phyloP scores from a whole-genome alignment of 2,797 vertebrate species.

The Pangasius macronema region DNA sequence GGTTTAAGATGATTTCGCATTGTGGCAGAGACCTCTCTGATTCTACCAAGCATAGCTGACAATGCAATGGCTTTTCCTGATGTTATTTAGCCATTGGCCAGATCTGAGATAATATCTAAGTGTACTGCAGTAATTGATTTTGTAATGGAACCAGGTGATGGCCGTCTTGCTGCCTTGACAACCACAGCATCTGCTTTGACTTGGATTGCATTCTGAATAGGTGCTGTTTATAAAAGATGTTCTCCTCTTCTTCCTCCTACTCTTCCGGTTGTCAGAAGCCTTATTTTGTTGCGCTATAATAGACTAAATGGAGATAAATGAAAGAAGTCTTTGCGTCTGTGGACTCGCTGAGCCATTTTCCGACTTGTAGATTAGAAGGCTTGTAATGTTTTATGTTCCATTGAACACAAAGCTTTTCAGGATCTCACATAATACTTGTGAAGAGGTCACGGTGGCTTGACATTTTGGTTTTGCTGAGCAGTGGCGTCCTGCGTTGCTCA shows the following conservation, averaged over 20 bases:
- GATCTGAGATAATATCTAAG: constrained; percentile 77
- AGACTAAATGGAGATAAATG: neutral
- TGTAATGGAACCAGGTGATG: constrained; percentile 91
- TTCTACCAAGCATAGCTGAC: constrained; percentile 67
- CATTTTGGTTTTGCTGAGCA: neutral
- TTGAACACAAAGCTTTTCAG: neutral
- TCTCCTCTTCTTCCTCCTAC: constrained; percentile 54
- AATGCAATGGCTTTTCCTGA: constrained; percentile 74
- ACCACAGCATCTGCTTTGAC: constrained; percentile 82
- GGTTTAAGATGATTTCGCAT: constrained; percentile 8
- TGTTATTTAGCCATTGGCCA: constrained; percentile 81
- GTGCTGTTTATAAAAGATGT: constrained; percentile 75
- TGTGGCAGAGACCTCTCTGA: constrained; percentile 31
- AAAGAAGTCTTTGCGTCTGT: neutral
- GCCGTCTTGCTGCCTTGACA: constrained; percentile 81
- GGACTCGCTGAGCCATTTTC: neutral
- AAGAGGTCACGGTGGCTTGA: constrained; percentile 42
- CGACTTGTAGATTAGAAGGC: neutral
- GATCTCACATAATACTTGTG: neutral
- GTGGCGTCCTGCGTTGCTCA: neutral
- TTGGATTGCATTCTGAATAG: constrained; percentile 61
- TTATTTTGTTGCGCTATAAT: constrained; percentile 2
- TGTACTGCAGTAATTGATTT: constrained; percentile 91
- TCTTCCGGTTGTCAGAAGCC: constrained; percentile 65
- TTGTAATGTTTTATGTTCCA: constrained; percentile 26